Conservation (phyloP, 2,113 vertebrate species). For the Agelaius phoeniceus region DNA sequence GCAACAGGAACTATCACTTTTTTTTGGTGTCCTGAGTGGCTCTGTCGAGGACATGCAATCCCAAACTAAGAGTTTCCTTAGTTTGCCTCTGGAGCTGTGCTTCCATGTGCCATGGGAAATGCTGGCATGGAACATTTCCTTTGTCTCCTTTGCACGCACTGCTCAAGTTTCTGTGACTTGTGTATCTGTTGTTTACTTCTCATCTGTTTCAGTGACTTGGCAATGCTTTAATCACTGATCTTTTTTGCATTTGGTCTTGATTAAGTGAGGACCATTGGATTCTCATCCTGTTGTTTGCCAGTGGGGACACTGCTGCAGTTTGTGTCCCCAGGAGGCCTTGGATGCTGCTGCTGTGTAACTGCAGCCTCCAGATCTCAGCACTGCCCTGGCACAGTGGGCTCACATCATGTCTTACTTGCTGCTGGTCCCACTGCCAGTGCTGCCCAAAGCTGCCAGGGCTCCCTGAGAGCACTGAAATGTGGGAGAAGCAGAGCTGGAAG, state of each 20-base stretch:
- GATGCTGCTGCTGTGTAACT: neutral
- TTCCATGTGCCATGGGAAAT: neutral
- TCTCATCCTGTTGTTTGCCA: slow-evolving; percentile 28
- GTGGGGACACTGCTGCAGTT: neutral
- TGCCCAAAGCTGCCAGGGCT: neutral
- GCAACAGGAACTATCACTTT: neutral
- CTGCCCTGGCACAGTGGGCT: neutral
- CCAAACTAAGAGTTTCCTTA: neutral
- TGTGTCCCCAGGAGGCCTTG: neutral
- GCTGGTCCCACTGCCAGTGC: neutral
- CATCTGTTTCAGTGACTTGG: slow-evolving; percentile 65
- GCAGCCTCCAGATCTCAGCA: neutral
- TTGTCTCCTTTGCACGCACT: slow-evolving; percentile 30
- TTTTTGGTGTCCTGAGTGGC: neutral
- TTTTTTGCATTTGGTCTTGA: slow-evolving; percentile 63
- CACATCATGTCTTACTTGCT: rapidly evolving
- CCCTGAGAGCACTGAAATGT: neutral
- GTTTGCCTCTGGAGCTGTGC: neutral
- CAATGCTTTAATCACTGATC: slow-evolving; percentile 57
- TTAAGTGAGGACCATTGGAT: slow-evolving; percentile 50
- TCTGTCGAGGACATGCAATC: neutral
- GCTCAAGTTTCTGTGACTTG: slow-evolving; percentile 51
- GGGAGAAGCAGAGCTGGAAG: neutral
- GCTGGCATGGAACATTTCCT: slow-evolving; percentile 8
- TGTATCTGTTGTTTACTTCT: slow-evolving; percentile 56